Evolutionary conservation across 2,113 vertebrate species (phyloP).

Genomic region (Eulacestoma nigropectus): DNA sequence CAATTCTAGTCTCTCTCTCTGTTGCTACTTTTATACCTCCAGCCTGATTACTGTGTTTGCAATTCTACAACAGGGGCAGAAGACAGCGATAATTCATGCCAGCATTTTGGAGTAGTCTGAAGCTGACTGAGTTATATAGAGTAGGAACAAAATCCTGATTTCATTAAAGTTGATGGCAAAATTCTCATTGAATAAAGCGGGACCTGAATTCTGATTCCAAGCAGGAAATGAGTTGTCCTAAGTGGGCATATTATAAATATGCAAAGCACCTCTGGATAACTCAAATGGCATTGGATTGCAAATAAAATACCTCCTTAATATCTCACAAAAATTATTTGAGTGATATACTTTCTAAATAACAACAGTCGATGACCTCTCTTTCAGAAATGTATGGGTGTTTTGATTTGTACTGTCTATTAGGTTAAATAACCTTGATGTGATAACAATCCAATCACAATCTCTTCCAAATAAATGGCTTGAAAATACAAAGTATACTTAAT

Average conservation of each 20-base stretch:
- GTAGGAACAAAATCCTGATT: not conserved
- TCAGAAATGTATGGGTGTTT: not conserved
- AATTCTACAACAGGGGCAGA: not conserved
- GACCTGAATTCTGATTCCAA: not conserved
- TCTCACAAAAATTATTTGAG: not conserved
- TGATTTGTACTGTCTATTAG: not conserved
- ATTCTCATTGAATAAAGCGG: not conserved
- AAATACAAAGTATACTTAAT: slow-evolving; percentile 21
- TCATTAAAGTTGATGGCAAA: slow-evolving; percentile 1
- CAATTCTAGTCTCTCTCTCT: not conserved
- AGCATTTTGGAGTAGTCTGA: not conserved
- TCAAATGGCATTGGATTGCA: not conserved
- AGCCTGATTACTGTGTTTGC: not conserved
- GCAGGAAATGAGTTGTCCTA: not conserved
- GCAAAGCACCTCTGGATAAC: not conserved
- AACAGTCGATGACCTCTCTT: not conserved
- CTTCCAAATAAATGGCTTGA: not conserved
- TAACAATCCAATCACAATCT: not conserved
- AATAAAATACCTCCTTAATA: not conserved
- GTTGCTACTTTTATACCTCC: not conserved
- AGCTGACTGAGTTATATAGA: not conserved
- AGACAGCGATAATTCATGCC: not conserved
- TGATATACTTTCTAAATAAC: not conserved
- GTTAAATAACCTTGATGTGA: not conserved
- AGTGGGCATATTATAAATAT: not conserved